A percentile compares a stretch with the other conserved stretches of the same genome.
Conservation (phyloP, 2,113 vertebrate species). For the Antennarius striatus region DNA sequence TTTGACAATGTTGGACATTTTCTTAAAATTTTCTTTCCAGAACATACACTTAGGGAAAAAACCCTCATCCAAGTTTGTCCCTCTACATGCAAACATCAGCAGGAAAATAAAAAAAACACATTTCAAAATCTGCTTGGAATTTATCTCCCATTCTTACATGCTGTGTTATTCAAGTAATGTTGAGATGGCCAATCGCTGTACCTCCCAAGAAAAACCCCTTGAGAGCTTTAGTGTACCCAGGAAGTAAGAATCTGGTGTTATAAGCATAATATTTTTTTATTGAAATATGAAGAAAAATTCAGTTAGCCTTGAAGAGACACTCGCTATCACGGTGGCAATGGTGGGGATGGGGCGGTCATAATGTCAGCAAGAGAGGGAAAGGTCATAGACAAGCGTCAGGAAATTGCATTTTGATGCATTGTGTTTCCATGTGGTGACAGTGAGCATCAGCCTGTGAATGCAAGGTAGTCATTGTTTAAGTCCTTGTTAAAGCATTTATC, state of each 20-base stretch:
- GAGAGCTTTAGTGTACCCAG: conserved; percentile 25
- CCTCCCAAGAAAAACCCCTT: background rate
- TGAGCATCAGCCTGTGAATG: conserved; percentile 25
- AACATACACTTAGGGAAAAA: background rate
- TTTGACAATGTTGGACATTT: background rate
- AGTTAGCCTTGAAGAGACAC: conserved; percentile 80
- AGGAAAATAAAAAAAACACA: background rate
- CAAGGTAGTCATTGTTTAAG: conserved; percentile 26
- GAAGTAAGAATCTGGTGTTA: conserved; percentile 54
- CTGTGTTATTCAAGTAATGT: background rate
- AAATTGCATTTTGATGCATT: conserved; percentile 44
- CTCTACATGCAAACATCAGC: background rate
- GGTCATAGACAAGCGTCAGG: conserved; percentile 42
- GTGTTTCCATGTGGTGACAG: conserved; percentile 38
- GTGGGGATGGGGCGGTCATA: conserved; percentile 60
- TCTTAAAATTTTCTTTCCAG: no score
- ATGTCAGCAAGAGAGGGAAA: conserved; percentile 61
- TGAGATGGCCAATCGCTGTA: background rate
- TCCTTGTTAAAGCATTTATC: conserved; percentile 11
- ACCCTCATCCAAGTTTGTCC: background rate
- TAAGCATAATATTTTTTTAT: conserved; percentile 88
- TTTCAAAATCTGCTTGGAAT: conserved; percentile 1
- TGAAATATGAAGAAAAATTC: conserved; percentile 86
- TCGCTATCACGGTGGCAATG: conserved; percentile 79
- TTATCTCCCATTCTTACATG: conserved; percentile 1